Evolutionary conservation across 2,888 invertebrate species (phyloP).

Genomic region (Ornithoptera alexandrae): DNA sequence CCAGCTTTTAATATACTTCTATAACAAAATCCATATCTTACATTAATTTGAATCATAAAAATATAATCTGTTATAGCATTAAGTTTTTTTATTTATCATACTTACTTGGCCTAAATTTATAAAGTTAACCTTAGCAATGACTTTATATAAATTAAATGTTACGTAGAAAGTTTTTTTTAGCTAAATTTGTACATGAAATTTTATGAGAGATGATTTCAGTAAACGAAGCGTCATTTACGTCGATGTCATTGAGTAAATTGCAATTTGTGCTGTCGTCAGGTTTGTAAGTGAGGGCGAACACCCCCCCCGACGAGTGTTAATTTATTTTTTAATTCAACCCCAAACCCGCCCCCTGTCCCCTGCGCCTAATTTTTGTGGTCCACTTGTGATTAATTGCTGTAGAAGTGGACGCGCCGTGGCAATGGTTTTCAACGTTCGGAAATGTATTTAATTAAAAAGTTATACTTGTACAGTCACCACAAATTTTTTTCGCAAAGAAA

Average conservation of each 20-base stretch:
- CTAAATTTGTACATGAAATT: constrained; percentile 14
- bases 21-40: too few relatives aligned
- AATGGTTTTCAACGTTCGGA: too few relatives aligned
- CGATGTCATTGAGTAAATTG: constrained; percentile 27
- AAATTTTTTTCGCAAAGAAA: too few relatives aligned
- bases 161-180: constrained; percentile 10
- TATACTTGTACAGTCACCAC: too few relatives aligned
- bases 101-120: too few relatives aligned
- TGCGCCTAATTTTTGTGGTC: neutral
- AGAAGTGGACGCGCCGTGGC: neutral
- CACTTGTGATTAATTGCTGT: constrained; percentile 9
- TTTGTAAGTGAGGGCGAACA: neutral
- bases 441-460: too few relatives aligned
- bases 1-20: too few relatives aligned
- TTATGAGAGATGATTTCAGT: constrained; percentile 17
- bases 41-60: too few relatives aligned
- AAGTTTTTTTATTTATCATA: too few relatives aligned
- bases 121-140: too few relatives aligned
- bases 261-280: constrained; percentile 17
- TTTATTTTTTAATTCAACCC: constrained; percentile 8
- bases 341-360: neutral
- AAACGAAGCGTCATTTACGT: constrained; percentile 21
- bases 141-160: constrained; percentile 15
- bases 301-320: neutral
- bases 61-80: too few relatives aligned